Base-by-base conservation (phyloP, 2,888 invertebrate genomes). In the Stegana nigrithorax region DNA sequence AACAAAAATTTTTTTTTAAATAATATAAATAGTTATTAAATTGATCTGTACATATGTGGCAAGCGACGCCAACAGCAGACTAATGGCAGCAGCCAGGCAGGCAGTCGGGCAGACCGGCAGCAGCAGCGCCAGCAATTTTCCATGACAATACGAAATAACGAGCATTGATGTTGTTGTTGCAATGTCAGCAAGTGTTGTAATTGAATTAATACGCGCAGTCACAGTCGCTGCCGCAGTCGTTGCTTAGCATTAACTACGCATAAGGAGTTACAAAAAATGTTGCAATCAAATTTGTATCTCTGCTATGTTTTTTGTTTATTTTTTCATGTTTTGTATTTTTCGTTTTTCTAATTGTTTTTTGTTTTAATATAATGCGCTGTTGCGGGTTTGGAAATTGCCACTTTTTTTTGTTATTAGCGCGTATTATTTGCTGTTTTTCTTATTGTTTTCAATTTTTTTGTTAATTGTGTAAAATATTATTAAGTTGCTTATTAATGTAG, bases 121-220 rank as follows among this genome's bases (percentile, higher is more conserved):
- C n/a, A 23, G 45, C 23, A 21, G 23, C 21, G 21, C 4, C 47
- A 47, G 25, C 17, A 23, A 25, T 23, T 17, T 47, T 10, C n/a
- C 42, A 42, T 42, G n/a, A 42, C 14, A 42, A 14, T 17, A 42
- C 6, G 17, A 14, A n/a, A 23, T 23, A 23, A 12, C n/a, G n/a
- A n/a, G n/a, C 14, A n/a, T 23, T 47, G 23, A 23, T 45, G 10
- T 23, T 45, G 19, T 45, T 19, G 45, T 19, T 45, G 25, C 17
- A 47, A 23, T 47, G 44, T 44, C 44, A 47, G 47, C 25, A 23
- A 47, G 25, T 47, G 27, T 59, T 59, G 27, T 57, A 32, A 56
- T 56, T 63, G 64, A 64, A 60, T 55, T 58, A 42, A 57, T 60
- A 65, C 62, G n/a, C n/a, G n/a, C n/a, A n/a, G n/a, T n/a, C n/a